Evolutionary conservation across 2,888 invertebrate genomes (phyloP).

Genomic region (Linhomoeus sp.): DNA sequence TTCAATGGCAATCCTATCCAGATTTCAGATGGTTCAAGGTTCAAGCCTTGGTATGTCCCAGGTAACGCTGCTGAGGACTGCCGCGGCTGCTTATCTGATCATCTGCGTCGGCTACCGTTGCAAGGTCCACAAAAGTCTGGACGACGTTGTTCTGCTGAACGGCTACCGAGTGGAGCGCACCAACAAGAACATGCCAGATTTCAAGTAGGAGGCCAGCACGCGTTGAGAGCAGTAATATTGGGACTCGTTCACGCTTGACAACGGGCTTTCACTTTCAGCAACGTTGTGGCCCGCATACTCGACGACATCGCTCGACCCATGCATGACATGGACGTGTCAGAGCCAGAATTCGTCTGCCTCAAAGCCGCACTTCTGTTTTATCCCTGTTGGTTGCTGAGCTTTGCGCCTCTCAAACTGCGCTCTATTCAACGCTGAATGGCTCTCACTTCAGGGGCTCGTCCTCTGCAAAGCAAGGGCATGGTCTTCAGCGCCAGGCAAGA

Average conservation of each 20-base stretch:
- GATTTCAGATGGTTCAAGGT: conserved; percentile 11
- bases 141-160: too few species aligned
- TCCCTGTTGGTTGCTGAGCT: conserved; percentile 78
- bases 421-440: too few species aligned
- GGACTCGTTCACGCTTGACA: too few species aligned
- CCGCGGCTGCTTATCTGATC: conserved; percentile 82
- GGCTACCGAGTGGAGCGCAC: too few species aligned
- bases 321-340: conserved; percentile 81
- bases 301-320: conserved; percentile 88
- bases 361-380: conserved; percentile 98
- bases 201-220: too few species aligned
- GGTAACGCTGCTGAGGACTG: conserved; percentile 76
- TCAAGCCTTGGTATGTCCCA: too few species aligned
- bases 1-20: too few species aligned
- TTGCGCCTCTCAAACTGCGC: too few species aligned
- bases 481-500: conserved; percentile 41
- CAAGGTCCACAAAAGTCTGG: conserved; percentile 32
- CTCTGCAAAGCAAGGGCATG: neutral
- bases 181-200: too few species aligned
- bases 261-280: too few species aligned
- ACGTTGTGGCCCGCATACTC: conserved; percentile 75
- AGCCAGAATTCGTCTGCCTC: conserved; percentile 89
- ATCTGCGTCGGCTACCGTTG: conserved; percentile 81
- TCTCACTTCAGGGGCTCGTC: conserved; percentile 4
- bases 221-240: too few species aligned